Evolutionary conservation across 2,113 vertebrate species (phyloP).

Genomic region (Stigmatopora nigra): DNA sequence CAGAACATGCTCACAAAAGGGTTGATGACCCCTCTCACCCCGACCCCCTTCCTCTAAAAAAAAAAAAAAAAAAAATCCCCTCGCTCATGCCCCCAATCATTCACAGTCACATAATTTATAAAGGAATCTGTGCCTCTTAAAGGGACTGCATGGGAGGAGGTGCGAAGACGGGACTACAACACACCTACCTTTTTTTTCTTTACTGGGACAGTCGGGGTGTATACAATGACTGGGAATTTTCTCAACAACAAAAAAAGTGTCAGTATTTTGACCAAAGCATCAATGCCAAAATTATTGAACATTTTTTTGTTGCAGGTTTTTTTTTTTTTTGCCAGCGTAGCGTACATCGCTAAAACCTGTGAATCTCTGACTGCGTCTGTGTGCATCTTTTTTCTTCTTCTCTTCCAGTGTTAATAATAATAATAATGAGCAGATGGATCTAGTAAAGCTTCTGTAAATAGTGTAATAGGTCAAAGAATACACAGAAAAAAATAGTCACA

Average conservation of each 20-base stretch:
- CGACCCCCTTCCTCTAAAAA: no score
- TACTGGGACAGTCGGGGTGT: conserved; percentile 79
- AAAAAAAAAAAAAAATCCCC: no score
- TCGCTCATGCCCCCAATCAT: conserved; percentile 40
- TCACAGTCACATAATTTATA: conserved; percentile 75
- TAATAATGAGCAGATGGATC: conserved; percentile 54
- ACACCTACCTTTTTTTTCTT: conserved; percentile 87
- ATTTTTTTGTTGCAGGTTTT: conserved; percentile 42
- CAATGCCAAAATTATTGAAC: conserved; percentile 94
- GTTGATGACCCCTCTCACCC: conserved; percentile 75
- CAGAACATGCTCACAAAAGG: conserved; percentile 98
- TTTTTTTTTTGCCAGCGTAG: conserved; percentile 63
- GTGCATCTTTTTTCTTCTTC: conserved; percentile 52
- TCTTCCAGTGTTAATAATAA: conserved; percentile 42
- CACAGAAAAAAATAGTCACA: conserved; percentile 37
- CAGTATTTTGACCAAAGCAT: conserved; percentile 99
- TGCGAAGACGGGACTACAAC: conserved; percentile 94
- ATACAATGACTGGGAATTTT: conserved; percentile 78
- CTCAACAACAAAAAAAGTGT: conserved; percentile 72
- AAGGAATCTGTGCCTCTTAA: conserved; percentile 79
- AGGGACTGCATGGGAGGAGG: conserved; percentile 93
- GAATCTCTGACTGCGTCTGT: conserved; percentile 53
- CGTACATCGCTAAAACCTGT: conserved; percentile 56
- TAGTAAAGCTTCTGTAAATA: conserved; percentile 60
- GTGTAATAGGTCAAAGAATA: conserved; percentile 38